Base-by-base conservation (phyloP, 2,888 invertebrate species). In the Scelioninae gen. 1 region DNA sequence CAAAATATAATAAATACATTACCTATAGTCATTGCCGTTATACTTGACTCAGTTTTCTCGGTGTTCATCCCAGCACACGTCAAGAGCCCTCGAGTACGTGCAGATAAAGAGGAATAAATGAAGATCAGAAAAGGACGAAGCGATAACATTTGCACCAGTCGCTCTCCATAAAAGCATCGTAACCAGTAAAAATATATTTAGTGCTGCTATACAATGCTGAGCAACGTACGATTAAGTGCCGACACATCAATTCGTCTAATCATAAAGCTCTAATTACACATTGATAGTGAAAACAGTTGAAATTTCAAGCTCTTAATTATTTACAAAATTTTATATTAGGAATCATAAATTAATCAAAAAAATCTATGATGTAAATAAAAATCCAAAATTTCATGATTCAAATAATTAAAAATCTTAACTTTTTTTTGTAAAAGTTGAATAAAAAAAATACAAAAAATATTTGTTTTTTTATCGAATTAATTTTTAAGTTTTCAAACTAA, bases 21-120 rank as follows among this genome's bases (percentile, higher is more conserved):
- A 13, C 13, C 31, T 23, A 55, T 43, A 68, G 6, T 68, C 13
- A 56, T 58, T 77, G 16, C 55, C 40, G 31, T 29, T 38, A 34
- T 55, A 63, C 77, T 77, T 69, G 69, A 77, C 77, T 77, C 55
- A 69, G 62, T 77, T 77, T 77, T 31, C 38, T 53, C 38, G 13
- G 77, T 58, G 49, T 53, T 10, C 65, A 51, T 47, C 13, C 29
- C 68, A 47, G 16, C 16, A 60, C 9, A 55, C 11, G 43, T 56
- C 11, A 29, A 77, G 47, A 45, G 55, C 69, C 29, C 62, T 77
- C 34, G 53, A 69, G 62, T 66, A 31, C 31, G 40, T 43, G 45
- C 32, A 32, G 45, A 68, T 60, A 29, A 62, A 53, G 68, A 76
- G 49, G 60, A 68, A 45, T 43, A 43, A 68, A 53, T 68, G 68